Evolutionary conservation across 2,113 vertebrate species (phyloP), one percentile per base, ranked within the genome.

Genomic region (Murina feae): DNA sequence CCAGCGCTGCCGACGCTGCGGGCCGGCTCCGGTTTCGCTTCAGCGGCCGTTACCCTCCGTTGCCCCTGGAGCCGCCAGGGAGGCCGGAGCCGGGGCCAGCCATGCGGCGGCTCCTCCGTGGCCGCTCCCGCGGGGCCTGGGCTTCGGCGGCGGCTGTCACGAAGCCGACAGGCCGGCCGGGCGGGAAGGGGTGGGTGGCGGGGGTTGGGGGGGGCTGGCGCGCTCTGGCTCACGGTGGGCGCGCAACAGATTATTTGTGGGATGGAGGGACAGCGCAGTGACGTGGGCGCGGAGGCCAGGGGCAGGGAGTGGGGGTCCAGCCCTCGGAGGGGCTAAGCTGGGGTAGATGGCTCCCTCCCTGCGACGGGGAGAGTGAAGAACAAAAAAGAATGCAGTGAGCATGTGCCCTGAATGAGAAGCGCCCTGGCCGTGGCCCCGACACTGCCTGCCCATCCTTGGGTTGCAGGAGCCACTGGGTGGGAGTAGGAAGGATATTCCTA

Each of bases 21-120:
- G 90, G 91, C 96, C 82, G 18, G 91, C 96, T 95, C 86, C 2
- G n/a, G 97, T 97, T 91, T 96, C 96, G 96, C 97, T 96, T 96
- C 96, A 97, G 94, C 94, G 60, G 89, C 94, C 79, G 44, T 93
- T 94, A 96, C 84, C 96, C 97, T 97, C 91, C 86, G 94, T 49
- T 96, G 96, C 97, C 65, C 93, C 96, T 89, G 95, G 74, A 96
- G 96, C 97, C 96, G 95, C 97, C 88, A 18, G 96, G 96, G 96
- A 97, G 96, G 86, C 96, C 91, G 79, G 94, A 75, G 95, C 95
- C 82, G 89, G 87, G 96, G 96, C 74, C 95, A 97, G 94, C 96
- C 96, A 92, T 58, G 97, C 96, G 63, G 96, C 96, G 28, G 94
- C 95, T 96, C 86, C 78, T 96, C 97, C 95, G 89, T 47, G 89